Evolutionary conservation across 2,113 vertebrate species (phyloP).

Genomic region (Vidua macroura): DNA sequence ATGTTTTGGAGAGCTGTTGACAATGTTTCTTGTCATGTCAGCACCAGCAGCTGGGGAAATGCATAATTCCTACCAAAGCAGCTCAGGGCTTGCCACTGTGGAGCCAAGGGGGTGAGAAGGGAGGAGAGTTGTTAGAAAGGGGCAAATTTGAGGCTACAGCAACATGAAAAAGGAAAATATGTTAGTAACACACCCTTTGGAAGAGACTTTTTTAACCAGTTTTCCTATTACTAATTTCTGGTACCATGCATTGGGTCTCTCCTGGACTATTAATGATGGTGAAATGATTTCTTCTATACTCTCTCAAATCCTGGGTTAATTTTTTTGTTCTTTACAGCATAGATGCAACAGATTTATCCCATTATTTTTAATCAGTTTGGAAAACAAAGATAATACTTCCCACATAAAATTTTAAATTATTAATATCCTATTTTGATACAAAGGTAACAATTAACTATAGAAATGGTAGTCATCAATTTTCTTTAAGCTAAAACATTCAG

Average conservation of each 20-base stretch:
- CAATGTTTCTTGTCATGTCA: neutral
- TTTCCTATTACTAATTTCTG: neutral
- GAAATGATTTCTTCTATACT: neutral
- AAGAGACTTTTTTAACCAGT: neutral
- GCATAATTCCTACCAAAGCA: neutral
- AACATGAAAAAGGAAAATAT: neutral
- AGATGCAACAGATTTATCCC: neutral
- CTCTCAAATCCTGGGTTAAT: neutral
- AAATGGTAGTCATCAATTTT: neutral
- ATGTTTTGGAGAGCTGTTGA: neutral
- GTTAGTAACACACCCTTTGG: neutral
- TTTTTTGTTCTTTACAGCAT: neutral
- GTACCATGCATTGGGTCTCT: neutral
- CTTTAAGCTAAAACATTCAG: neutral
- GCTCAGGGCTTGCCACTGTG: neutral
- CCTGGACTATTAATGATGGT: neutral
- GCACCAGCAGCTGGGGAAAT: neutral
- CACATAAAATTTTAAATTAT: neutral
- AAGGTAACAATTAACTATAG: neutral
- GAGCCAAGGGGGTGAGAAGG: neutral
- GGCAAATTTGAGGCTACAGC: neutral
- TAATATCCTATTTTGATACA: neutral
- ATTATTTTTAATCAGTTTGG: conserved; percentile 25
- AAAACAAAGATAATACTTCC: conserved; percentile 24
- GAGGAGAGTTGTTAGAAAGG: neutral